These are phyloP conservation scores for Drosophila nr. perissopoda DNA, from an alignment of 2,888 invertebrate genomes.

Conservation along the genomic window DNA sequence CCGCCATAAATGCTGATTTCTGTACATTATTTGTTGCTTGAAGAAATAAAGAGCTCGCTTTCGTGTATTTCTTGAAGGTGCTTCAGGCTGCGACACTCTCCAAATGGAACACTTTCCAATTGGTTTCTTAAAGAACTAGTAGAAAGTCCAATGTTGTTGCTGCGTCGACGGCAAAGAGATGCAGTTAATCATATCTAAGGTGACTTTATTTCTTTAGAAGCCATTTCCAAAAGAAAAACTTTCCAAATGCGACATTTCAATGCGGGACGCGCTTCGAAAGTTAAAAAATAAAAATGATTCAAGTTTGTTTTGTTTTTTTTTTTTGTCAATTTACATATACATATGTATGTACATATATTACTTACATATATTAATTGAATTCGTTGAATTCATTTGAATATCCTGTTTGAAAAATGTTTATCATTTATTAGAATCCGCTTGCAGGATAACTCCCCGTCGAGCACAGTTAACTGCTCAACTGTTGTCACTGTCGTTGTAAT, in stretches of 20 bases:
- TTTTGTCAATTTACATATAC: neutral
- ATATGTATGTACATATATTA: neutral
- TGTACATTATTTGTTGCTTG: neutral
- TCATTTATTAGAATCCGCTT: neutral
- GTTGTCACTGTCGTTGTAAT: constrained; percentile 4
- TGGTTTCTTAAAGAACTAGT: too few relatives aligned
- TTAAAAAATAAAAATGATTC: neutral
- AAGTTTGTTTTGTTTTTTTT: neutral
- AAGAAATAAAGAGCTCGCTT: neutral
- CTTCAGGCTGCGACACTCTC: too few relatives aligned
- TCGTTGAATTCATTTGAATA: neutral
- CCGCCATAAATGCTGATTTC: neutral
- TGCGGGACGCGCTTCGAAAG: neutral
- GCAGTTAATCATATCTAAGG: neutral
- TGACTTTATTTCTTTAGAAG: too few relatives aligned
- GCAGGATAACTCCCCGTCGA: neutral
- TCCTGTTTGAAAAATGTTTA: neutral
- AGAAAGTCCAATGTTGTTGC: neutral
- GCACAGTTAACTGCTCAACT: neutral
- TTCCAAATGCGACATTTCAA: neutral
- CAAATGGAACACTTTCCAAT: too few relatives aligned
- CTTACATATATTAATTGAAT: neutral
- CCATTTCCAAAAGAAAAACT: too few relatives aligned
- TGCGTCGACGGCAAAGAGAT: neutral
- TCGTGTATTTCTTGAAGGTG: neutral